Base-by-base conservation (phyloP, 1,140 invertebrate genomes). In the Mya arenaria region DNA sequence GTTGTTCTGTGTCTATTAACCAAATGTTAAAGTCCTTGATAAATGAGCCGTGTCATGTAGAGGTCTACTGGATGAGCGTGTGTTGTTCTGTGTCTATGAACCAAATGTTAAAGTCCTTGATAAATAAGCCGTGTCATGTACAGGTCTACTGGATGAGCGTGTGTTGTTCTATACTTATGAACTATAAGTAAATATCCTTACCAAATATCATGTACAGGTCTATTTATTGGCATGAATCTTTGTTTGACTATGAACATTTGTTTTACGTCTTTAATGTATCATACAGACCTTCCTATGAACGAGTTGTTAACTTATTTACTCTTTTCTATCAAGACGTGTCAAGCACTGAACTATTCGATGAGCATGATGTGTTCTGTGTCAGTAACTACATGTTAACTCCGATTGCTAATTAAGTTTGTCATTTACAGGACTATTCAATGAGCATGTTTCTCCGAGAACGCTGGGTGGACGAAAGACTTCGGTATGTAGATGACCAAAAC, bases 391-490 rank as follows among this genome's bases (percentile, higher is more conserved):
- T 13, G 10, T 48, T n/a, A 48, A 13, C 10, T 13, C 10, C 44
- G n/a, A 48, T 10, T n/a, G n/a, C 10, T n/a, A 48, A 48, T 48
- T 48, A n/a, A 10, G 44, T 13, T 48, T 48, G n/a, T n/a, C 8
- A 13, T 84, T 63, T 69, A 0, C 55, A 95, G 94, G 95, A 95
- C 85, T 95, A 95, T 87, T 93, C 94, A 84, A 94, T 95, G 56
- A 94, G 94, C 84, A 88, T 95, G 74, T 95, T 95, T 88, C 90
- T 95, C 4, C 88, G 94, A 48, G 93, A 95, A 86, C 93, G 92
- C 36, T 95, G 94, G 94, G 82, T 92, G 37, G 95, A 95, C 82
- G 91, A 93, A 65, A 85, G 95, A 48, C 87, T 95, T 32, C 36
- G n/a, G 6, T 85, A 78, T 44, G 30, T 62, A 5, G 37, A 63